Percentiles rank a stretch among this genome's conserved stretches.
These are phyloP conservation scores for Drosophila triauraria DNA, from an alignment of 1,140 invertebrate genomes.

Conservation along the genomic window DNA sequence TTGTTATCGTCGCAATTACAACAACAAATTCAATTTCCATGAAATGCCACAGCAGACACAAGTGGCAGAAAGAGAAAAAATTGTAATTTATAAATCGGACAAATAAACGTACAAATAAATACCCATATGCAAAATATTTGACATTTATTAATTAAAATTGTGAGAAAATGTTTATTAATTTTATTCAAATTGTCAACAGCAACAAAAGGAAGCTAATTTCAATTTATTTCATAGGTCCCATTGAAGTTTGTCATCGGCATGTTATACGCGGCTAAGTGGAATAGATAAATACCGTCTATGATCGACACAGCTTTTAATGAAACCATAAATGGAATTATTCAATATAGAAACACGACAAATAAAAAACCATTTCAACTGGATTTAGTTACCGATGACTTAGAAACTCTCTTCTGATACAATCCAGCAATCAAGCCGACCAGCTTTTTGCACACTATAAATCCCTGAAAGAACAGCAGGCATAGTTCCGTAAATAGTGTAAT, in stretches of 20 bases:
- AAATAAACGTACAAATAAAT: constrained; percentile 80
- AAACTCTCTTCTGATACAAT: background rate
- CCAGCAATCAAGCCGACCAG: background rate
- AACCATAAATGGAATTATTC: background rate
- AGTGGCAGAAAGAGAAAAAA: constrained; percentile 18
- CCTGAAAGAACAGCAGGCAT: background rate
- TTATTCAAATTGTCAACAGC: constrained; percentile 81
- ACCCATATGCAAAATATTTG: constrained; percentile 64
- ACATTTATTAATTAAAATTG: constrained; percentile 84
- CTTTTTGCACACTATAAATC: background rate
- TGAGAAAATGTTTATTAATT: constrained; percentile 78
- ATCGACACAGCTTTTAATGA: background rate
- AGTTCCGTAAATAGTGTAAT: background rate
- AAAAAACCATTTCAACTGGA: background rate
- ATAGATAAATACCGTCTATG: constrained; percentile 60
- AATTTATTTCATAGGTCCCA: constrained; percentile 74
- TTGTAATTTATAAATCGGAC: constrained; percentile 71
- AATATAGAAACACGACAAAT: background rate
- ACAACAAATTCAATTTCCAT: constrained; percentile 63
- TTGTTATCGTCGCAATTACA: constrained; percentile 66
- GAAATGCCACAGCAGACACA: constrained; percentile 47
- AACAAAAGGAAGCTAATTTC: constrained; percentile 81
- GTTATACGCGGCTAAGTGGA: constrained; percentile 14
- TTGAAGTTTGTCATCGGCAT: constrained; percentile 56
- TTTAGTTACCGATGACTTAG: background rate